Evolutionary conservation across 1,140 invertebrate genomes (phyloP), one percentile per base, ranked within the genome.

Genomic region (Aplysia californica): DNA sequence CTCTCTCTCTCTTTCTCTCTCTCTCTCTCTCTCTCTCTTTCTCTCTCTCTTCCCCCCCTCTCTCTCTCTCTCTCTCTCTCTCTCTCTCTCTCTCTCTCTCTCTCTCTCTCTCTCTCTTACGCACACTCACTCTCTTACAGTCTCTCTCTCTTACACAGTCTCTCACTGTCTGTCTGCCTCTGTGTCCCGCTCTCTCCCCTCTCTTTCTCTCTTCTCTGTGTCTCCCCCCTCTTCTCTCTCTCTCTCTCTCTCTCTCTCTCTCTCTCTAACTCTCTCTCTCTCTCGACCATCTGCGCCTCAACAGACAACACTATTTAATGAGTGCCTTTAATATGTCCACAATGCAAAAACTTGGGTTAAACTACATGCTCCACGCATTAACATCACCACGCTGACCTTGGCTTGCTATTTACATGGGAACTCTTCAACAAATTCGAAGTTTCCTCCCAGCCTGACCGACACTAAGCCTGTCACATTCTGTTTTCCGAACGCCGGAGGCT

Each of bases 231-330:
- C n/a, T 21, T 59, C 56, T 21, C 21, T 21, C 56, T 59, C 56
- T 59, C 56, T 59, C 56, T 59, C 56, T 59, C 56, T 59, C 56
- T 59, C 56, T 59, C 56, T 50, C n/a, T n/a, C n/a, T n/a, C n/a
- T n/a, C n/a, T n/a, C n/a, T n/a, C n/a, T n/a, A n/a, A n/a, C n/a
- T n/a, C n/a, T n/a, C n/a, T n/a, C n/a, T n/a, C n/a, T n/a, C n/a
- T n/a, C n/a, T n/a, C n/a, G n/a, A n/a, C n/a, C 44, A 50, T 50
- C n/a, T 50, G 44, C 44, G 10, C n/a, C 10, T 15, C n/a, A 15
- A 15, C n/a, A 50, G 10, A 50, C 44, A 50, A 15, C n/a, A 15
- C 44, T n/a, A 50, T 50, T 50, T n/a, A 15, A n/a, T 50, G 44
- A n/a, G 10, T 15, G n/a, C 44, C 44, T 50, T 10, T 15, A 10